Percentiles rank a stretch among this genome's conserved stretches.
Conservation (phyloP, 2,888 invertebrate species). For the Trissolcus japonicus region DNA sequence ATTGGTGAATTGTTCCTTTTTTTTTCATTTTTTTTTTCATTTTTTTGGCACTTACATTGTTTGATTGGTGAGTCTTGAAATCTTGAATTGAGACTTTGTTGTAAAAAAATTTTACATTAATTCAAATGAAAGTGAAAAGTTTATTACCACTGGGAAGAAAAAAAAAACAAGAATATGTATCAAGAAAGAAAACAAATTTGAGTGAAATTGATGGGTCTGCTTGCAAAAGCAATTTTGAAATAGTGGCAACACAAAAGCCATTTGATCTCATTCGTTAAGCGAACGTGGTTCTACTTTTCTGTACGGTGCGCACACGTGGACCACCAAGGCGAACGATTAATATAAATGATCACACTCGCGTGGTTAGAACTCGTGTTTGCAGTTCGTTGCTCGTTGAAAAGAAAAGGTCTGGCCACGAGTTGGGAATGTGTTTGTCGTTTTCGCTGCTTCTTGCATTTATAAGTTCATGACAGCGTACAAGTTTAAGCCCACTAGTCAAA, state of each 20-base stretch:
- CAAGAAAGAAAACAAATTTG: not conserved
- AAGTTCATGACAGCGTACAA: slow-evolving; percentile 44
- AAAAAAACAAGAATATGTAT: not conserved
- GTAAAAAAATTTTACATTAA: too few relatives aligned
- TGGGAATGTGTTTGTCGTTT: slow-evolving; percentile 53
- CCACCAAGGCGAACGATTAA: slow-evolving; percentile 57
- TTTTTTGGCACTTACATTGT: too few relatives aligned
- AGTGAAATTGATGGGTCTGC: slow-evolving; percentile 1
- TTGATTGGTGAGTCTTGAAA: too few relatives aligned
- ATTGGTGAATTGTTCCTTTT: too few relatives aligned
- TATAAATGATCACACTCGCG: slow-evolving; percentile 55
- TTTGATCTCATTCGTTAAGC: slow-evolving; percentile 39
- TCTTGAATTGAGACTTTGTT: too few relatives aligned
- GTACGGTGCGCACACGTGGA: slow-evolving; percentile 36
- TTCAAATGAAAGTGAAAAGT: too few relatives aligned
- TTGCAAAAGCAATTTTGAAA: slow-evolving; percentile 19
- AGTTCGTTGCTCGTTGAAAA: slow-evolving; percentile 40
- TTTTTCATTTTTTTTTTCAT: too few relatives aligned
- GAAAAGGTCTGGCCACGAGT: slow-evolving; percentile 37
- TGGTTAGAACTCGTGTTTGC: slow-evolving; percentile 55
- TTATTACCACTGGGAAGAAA: not conserved
- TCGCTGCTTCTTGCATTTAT: slow-evolving; percentile 61
- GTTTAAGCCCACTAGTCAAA: slow-evolving; percentile 13
- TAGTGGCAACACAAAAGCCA: slow-evolving; percentile 21
- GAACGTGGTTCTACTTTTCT: slow-evolving; percentile 42